phyloP scores from a whole-genome alignment of 2,888 invertebrate genomes.

The Metacarcinus magister region DNA sequence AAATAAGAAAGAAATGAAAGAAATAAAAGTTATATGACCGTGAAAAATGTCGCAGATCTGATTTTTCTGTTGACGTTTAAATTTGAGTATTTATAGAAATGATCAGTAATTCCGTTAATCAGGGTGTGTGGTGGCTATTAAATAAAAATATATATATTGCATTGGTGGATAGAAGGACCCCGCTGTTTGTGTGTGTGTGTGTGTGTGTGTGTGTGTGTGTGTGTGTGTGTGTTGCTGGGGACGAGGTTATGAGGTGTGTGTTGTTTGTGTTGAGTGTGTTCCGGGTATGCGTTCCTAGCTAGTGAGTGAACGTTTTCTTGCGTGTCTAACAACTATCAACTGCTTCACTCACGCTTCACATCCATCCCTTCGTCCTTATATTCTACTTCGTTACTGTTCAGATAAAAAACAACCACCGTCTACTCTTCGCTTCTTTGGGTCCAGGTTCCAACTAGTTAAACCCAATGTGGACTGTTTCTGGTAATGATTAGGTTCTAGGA shows the following conservation, averaged over 20 bases:
- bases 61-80: neutral
- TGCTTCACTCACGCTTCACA: neutral
- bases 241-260: too few relatives aligned
- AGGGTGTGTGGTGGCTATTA: neutral
- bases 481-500: neutral
- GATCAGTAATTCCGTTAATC: neutral
- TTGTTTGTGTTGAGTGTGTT: too few relatives aligned
- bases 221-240: neutral
- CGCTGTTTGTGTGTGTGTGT: neutral
- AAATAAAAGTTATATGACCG: neutral
- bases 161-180: too few relatives aligned
- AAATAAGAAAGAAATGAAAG: neutral
- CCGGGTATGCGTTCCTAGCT: too few relatives aligned
- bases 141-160: too few relatives aligned
- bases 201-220: neutral
- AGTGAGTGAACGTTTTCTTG: neutral
- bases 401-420: too few relatives aligned
- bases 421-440: too few relatives aligned
- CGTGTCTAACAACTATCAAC: too few relatives aligned
- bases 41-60: neutral
- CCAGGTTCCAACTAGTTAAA: too few relatives aligned
- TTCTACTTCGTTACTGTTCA: too few relatives aligned
- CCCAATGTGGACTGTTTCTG: too few relatives aligned
- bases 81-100: neutral
- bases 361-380: too few relatives aligned